A percentile compares a stretch with the other conserved stretches of the same genome.
Conservation (phyloP, 2,797 vertebrate species). For the Borostomias antarcticus region DNA sequence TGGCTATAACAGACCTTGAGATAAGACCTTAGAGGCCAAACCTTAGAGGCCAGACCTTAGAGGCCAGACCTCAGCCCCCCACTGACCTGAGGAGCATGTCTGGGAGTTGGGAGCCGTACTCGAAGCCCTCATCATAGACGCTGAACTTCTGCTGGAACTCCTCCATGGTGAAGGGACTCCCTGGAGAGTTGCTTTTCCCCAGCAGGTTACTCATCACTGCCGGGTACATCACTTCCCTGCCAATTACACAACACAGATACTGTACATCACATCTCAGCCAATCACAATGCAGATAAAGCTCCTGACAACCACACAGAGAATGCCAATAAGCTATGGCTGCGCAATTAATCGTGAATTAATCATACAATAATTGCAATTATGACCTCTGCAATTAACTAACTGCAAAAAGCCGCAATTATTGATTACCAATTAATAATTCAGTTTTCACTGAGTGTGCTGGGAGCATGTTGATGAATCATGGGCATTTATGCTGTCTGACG, state of each 20-base stretch:
- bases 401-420: too few species aligned
- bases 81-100: constrained; percentile 77
- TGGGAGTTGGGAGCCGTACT: constrained; percentile 79
- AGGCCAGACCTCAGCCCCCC: not conserved
- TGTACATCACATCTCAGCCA: not conserved
- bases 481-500: too few species aligned
- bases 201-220: constrained; percentile 75
- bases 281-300: not conserved
- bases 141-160: constrained; percentile 80
- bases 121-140: constrained; percentile 79
- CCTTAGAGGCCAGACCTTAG: too few species aligned
- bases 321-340: not conserved
- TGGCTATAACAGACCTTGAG: too few species aligned
- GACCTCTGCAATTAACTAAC: too few species aligned
- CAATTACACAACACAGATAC: too few species aligned
- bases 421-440: too few species aligned
- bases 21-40: too few species aligned
- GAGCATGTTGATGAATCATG: too few species aligned
- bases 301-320: not conserved
- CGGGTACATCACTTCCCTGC: constrained; percentile 1
- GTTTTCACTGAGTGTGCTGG: too few species aligned
- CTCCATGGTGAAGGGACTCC: constrained; percentile 51
- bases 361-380: too few species aligned
- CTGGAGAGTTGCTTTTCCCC: constrained; percentile 71
- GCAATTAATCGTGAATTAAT: too few species aligned